Conservation (phyloP, 2,113 vertebrate species). For the Ceyx melanurus region DNA sequence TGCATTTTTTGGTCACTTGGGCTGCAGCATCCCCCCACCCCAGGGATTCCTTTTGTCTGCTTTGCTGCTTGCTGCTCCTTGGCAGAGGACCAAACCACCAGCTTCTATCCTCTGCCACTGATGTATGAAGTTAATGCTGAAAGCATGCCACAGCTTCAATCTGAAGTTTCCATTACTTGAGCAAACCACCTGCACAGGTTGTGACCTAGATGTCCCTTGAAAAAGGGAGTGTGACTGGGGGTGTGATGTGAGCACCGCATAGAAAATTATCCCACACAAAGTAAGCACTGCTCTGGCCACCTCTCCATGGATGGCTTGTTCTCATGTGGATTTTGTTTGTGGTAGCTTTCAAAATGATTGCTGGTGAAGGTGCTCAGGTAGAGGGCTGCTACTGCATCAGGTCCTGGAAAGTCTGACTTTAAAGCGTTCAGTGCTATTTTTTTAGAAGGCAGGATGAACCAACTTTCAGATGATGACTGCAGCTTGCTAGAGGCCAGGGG, state of each 20-base stretch:
- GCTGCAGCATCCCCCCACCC: rapidly evolving
- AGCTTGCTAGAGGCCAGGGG: background rate
- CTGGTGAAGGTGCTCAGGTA: rapidly evolving
- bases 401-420: background rate
- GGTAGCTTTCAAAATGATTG: background rate
- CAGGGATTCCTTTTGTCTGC: background rate
- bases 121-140: background rate
- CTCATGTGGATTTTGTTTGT: background rate
- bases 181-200: background rate
- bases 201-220: background rate
- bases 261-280: background rate
- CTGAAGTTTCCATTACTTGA: background rate
- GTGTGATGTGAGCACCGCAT: rapidly evolving
- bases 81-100: background rate
- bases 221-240: background rate
- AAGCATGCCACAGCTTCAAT: background rate
- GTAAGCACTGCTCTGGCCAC: rapidly evolving
- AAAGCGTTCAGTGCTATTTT: rapidly evolving
- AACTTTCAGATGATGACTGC: background rate
- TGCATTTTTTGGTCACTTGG: rapidly evolving
- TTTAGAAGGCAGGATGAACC: background rate
- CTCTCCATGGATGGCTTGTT: background rate
- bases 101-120: background rate
- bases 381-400: rapidly evolving
- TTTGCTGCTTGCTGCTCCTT: rapidly evolving